A percentile compares a stretch with the other conserved stretches of the same genome.
Conservation (phyloP, 2,888 invertebrate genomes). For the Cynaeus angustus region DNA sequence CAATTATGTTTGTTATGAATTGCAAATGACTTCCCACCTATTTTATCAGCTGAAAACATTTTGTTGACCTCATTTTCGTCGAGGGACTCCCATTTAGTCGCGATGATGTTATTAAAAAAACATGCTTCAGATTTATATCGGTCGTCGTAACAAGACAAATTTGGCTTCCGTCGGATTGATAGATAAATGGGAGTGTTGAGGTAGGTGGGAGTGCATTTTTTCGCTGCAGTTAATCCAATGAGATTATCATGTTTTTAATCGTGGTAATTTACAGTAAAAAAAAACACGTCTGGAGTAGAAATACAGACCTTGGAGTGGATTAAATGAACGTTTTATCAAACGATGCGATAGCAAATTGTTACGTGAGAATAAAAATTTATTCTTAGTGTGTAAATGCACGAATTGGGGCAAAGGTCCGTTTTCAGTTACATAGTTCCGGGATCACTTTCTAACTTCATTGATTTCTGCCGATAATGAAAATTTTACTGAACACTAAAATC, state of each 20-base stretch:
- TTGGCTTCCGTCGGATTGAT: conserved; percentile 6
- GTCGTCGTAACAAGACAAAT: conserved; percentile 2
- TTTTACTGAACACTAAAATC: no score
- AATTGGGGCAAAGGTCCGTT: no score
- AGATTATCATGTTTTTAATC: neutral
- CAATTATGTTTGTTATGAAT: conserved; percentile 23
- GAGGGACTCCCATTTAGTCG: conserved; percentile 12
- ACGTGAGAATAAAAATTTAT: no score
- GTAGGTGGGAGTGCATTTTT: conserved; percentile 18
- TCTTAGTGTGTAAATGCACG: no score
- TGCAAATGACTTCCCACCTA: conserved; percentile 23
- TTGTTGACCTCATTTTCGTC: conserved; percentile 18
- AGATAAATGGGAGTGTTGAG: conserved; percentile 9
- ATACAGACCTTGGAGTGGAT: no score
- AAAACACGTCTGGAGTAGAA: no score
- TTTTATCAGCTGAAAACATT: conserved; percentile 5
- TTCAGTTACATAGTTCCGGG: no score
- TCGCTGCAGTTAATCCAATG: neutral
- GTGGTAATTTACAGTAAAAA: no score
- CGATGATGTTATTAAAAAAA: conserved; percentile 12
- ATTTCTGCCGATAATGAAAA: no score
- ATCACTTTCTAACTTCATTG: no score
- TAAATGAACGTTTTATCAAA: no score
- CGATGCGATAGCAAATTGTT: no score
- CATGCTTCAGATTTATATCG: neutral